phyloP scores from a whole-genome alignment of 1,140 invertebrate species.

The Atta texana region DNA sequence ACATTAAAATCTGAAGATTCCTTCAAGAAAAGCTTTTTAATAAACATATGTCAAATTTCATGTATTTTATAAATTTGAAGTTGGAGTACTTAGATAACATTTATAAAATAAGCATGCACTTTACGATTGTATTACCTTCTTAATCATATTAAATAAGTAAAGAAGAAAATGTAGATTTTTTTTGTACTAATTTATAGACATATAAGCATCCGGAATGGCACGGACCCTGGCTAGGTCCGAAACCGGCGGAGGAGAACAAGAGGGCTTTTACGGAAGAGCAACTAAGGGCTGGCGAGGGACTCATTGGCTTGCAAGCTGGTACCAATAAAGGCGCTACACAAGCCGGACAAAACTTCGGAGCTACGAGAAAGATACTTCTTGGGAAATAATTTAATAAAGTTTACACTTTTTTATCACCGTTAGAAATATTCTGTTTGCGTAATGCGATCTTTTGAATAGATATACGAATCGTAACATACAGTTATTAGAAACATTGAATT shows the following conservation, averaged over 20 bases:
- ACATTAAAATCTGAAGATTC: background rate
- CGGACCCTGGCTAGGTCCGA: conserved; percentile 95
- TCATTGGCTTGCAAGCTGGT: conserved; percentile 98
- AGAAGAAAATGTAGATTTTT: background rate
- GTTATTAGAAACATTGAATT: conserved; percentile 12
- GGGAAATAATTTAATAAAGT: conserved; percentile 89
- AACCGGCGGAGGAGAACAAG: conserved; percentile 96
- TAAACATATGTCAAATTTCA: background rate
- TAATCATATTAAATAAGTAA: background rate
- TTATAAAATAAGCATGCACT: background rate
- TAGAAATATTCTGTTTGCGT: conserved; percentile 32
- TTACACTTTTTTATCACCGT: background rate
- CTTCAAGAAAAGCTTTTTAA: background rate
- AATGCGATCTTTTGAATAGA: background rate
- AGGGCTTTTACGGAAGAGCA: conserved; percentile 97
- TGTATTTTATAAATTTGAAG: background rate
- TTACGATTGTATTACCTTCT: background rate
- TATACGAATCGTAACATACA: background rate
- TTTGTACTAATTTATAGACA: conserved; percentile 87
- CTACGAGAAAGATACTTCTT: conserved; percentile 94
- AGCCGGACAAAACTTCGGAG: conserved; percentile 97
- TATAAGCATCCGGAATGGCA: conserved; percentile 96
- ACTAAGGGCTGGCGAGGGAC: conserved; percentile 94
- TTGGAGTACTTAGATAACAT: background rate
- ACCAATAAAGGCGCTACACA: conserved; percentile 98